A percentile compares a stretch with the other conserved stretches of the same genome.
Conservation (phyloP, 2,113 vertebrate genomes). For the Leptosomus discolor region DNA sequence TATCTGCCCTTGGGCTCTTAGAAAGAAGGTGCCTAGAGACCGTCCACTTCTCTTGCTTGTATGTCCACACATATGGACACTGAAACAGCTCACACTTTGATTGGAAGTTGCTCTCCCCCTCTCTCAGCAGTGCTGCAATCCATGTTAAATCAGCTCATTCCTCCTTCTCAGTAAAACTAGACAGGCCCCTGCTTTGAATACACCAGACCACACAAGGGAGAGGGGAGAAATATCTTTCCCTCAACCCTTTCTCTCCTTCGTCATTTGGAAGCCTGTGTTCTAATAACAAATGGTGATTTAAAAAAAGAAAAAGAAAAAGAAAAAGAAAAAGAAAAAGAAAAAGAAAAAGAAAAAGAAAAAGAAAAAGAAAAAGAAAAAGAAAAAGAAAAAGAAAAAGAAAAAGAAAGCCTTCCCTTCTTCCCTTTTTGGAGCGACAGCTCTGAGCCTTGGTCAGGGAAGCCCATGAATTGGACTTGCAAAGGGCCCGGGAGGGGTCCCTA, state of each 20-base stretch:
- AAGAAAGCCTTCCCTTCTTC: conserved; percentile 30
- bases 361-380: background rate
- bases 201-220: conserved; percentile 44
- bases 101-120: conserved; percentile 34
- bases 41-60: conserved; percentile 38
- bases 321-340: background rate
- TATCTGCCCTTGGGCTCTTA: conserved; percentile 51
- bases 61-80: conserved; percentile 15
- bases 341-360: background rate
- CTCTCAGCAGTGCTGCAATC: conserved; percentile 33
- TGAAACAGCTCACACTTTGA: conserved; percentile 43
- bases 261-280: conserved; percentile 42
- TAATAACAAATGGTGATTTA: conserved; percentile 37
- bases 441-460: background rate
- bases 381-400: background rate
- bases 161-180: conserved; percentile 61
- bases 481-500: background rate
- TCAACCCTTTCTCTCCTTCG: conserved; percentile 1
- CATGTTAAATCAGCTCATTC: conserved; percentile 60
- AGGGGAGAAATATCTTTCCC: conserved; percentile 40
- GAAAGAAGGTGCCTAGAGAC: conserved; percentile 53
- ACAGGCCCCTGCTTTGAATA: conserved; percentile 44
- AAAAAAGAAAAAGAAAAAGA: background rate
- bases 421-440: conserved; percentile 21
- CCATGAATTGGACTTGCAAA: background rate